phyloP scores from a whole-genome alignment of 2,888 invertebrate genomes.

The Caenorhabditis zanzibari region DNA sequence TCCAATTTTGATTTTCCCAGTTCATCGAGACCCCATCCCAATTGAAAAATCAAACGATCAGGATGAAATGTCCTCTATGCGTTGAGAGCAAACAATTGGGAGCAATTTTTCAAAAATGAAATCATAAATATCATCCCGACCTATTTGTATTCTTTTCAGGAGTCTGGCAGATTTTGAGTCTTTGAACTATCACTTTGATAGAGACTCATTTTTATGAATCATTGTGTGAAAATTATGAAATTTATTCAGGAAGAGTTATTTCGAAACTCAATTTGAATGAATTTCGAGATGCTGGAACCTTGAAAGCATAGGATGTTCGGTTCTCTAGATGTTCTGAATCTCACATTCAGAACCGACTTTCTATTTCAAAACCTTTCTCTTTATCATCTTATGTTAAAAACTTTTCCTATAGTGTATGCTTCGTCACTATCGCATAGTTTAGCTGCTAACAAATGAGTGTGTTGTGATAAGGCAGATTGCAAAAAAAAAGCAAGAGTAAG shows the following conservation, averaged over 20 bases:
- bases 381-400: not conserved
- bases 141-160: not conserved
- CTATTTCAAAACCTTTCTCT: not conserved
- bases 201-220: not conserved
- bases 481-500: constrained; percentile 30
- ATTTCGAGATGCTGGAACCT: too few species aligned
- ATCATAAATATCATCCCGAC: not conserved
- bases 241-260: too few species aligned
- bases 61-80: not conserved
- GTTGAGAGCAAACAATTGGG: constrained; percentile 17
- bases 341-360: too few species aligned
- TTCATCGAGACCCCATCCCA: not conserved
- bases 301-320: too few species aligned
- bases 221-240: not conserved
- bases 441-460: not conserved
- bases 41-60: constrained; percentile 25
- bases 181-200: not conserved
- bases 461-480: constrained; percentile 24
- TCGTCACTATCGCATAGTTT: constrained; percentile 16
- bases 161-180: not conserved
- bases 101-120: not conserved
- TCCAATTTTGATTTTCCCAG: too few species aligned
- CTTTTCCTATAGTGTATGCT: constrained; percentile 12
- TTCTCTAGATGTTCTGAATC: too few species aligned
- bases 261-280: too few species aligned